Percentiles rank a stretch among this genome's conserved stretches.
These are phyloP conservation scores for Lampris incognitus DNA, from an alignment of 2,113 vertebrate genomes.

Conservation along the genomic window DNA sequence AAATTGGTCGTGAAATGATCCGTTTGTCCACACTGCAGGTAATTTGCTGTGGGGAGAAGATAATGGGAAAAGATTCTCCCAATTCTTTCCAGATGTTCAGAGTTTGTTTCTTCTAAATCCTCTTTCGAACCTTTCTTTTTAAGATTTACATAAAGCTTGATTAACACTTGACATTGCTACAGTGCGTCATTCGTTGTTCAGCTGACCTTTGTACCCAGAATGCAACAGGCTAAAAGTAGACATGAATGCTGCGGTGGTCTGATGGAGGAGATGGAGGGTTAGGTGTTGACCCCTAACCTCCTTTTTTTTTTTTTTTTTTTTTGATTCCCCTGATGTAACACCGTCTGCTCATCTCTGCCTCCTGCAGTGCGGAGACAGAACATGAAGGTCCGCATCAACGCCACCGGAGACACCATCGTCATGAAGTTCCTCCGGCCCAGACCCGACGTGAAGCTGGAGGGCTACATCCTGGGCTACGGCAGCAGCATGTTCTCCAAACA, in stretches of 20 bases:
- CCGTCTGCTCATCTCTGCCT: not conserved
- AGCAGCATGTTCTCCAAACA: constrained; percentile 90
- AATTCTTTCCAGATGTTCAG: no score
- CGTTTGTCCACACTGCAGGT: not conserved
- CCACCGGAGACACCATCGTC: constrained; percentile 90
- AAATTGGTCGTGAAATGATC: not conserved
- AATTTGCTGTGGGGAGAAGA: not conserved
- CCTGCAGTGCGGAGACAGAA: constrained; percentile 87
- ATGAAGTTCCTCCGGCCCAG: constrained; percentile 89
- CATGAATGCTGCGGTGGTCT: no score
- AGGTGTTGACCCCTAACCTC: no score
- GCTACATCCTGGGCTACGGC: constrained; percentile 93
- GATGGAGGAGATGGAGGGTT: no score
- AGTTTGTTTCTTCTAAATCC: no score
- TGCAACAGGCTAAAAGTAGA: no score
- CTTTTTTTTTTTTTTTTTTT: no score
- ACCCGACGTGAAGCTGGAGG: constrained; percentile 88
- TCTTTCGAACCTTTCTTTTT: not conserved
- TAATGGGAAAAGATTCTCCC: no score
- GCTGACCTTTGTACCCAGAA: no score
- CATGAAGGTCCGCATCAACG: constrained; percentile 92
- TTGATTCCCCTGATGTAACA: no score
- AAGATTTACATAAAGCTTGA: not conserved
- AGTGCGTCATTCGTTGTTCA: no score
- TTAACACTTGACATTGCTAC: not conserved